Percentiles rank a stretch among this genome's conserved stretches.
These are phyloP conservation scores for Eustalomyia histrio DNA, from an alignment of 2,888 invertebrate species.

Conservation along the genomic window DNA sequence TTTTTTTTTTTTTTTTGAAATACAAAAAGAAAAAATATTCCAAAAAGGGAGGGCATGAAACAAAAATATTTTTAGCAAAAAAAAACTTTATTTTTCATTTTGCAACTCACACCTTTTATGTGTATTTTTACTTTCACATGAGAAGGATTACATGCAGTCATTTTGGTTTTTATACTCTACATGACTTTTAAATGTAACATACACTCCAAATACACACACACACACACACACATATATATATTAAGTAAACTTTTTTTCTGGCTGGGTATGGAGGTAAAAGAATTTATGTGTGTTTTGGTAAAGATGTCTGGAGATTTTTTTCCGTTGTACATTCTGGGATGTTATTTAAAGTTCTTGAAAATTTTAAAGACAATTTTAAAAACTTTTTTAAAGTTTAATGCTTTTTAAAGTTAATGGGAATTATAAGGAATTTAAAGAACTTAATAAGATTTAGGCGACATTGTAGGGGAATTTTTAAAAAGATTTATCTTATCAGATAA, in stretches of 20 bases:
- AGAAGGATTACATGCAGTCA: constrained; percentile 15
- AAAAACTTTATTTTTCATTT: neutral
- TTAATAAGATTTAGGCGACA: too few species aligned
- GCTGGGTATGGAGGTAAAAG: neutral
- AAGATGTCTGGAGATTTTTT: constrained; percentile 6
- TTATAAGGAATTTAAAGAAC: neutral
- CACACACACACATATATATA: neutral
- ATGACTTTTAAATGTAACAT: constrained; percentile 47
- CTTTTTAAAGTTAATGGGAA: neutral
- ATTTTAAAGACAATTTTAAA: neutral
- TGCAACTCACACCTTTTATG: constrained; percentile 4
- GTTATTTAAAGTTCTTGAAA: neutral
- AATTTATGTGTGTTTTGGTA: constrained; percentile 1
- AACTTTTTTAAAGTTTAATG: neutral
- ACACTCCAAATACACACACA: constrained; percentile 3
- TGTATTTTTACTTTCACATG: constrained; percentile 18
- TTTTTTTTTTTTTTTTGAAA: constrained; percentile 3
- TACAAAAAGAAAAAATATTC: neutral
- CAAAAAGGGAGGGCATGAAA: constrained; percentile 6
- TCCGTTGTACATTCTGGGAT: neutral
- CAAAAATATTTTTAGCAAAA: neutral
- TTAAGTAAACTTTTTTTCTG: neutral
- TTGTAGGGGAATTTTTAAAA: too few species aligned
- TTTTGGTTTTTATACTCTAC: constrained; percentile 10
- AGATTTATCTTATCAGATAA: too few species aligned